phyloP scores from a whole-genome alignment of 2,888 invertebrate genomes.

The Litoditis marina region DNA sequence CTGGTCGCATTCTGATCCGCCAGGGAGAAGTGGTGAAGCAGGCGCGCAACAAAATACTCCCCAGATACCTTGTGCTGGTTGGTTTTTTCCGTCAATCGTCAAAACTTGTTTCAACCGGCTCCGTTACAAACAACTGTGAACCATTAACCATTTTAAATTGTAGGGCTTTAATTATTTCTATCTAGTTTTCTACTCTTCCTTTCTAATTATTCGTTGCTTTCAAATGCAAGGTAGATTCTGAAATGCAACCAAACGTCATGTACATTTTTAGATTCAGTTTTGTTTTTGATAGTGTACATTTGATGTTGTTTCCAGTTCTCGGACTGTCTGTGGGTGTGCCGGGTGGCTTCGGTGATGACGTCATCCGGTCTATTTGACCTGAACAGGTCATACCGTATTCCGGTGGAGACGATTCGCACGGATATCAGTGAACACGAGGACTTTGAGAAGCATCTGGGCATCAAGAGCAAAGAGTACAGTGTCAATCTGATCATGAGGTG shows the following conservation, averaged over 20 bases:
- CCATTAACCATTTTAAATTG: too few species aligned
- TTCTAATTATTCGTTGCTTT: too few species aligned
- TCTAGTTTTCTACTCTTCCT: too few species aligned
- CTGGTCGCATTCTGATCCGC: constrained; percentile 49
- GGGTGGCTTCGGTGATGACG: constrained; percentile 20
- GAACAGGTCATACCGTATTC: constrained; percentile 43
- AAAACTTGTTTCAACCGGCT: too few species aligned
- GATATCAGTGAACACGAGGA: constrained; percentile 28
- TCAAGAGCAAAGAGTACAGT: constrained; percentile 31
- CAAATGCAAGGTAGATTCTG: too few species aligned
- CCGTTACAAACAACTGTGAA: too few species aligned
- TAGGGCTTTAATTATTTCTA: too few species aligned
- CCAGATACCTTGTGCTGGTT: constrained; percentile 48
- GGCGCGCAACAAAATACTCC: constrained; percentile 50
- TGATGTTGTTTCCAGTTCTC: constrained; percentile 50
- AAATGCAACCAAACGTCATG: too few species aligned
- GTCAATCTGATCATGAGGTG: constrained; percentile 25
- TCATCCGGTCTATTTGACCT: constrained; percentile 40
- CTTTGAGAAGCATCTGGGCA: constrained; percentile 16
- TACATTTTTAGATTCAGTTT: too few species aligned
- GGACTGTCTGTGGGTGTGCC: constrained; percentile 55
- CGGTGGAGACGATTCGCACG: constrained; percentile 39
- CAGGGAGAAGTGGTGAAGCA: constrained; percentile 53
- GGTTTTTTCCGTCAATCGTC: too few species aligned
- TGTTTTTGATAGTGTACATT: too few species aligned